These are phyloP conservation scores for Drosophila maculinotata DNA, from an alignment of 2,888 invertebrate genomes.

Conservation along the genomic window DNA sequence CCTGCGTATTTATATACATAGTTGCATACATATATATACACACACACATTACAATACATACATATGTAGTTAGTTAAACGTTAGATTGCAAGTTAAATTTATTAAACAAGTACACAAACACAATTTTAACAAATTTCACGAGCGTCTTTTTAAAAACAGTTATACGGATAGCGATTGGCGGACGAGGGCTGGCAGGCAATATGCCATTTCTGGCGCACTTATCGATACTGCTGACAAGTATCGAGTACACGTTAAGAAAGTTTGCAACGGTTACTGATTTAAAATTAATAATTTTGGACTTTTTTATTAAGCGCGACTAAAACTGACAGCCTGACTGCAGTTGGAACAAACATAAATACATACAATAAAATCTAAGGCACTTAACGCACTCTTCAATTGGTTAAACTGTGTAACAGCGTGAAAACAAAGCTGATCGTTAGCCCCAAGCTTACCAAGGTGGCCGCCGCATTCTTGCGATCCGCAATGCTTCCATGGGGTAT, in stretches of 20 bases:
- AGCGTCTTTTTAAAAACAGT: constrained; percentile 19
- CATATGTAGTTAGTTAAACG: constrained; percentile 74
- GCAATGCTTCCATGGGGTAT: constrained; percentile 83
- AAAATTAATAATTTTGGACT: constrained; percentile 29
- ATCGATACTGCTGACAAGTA: constrained; percentile 9
- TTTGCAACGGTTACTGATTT: constrained; percentile 1
- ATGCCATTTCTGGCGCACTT: background rate
- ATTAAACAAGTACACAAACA: constrained; percentile 57
- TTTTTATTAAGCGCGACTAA: constrained; percentile 34
- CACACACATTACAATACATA: constrained; percentile 37
- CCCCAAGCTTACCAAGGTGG: constrained; percentile 43
- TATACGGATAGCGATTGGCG: constrained; percentile 1
- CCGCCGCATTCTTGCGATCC: constrained; percentile 68
- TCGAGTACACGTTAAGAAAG: constrained; percentile 2
- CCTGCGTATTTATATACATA: constrained; percentile 71
- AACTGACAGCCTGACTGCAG: constrained; percentile 14
- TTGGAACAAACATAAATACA: constrained; percentile 37
- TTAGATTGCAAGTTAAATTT: constrained; percentile 72
- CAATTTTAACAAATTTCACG: constrained; percentile 39
- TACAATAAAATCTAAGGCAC: constrained; percentile 43
- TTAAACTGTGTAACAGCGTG: constrained; percentile 42
- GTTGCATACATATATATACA: constrained; percentile 52
- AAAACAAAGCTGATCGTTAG: constrained; percentile 31
- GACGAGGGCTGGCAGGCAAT: constrained; percentile 22
- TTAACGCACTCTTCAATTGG: constrained; percentile 27